Conservation (phyloP, 2,797 vertebrate species). For the Clarias fuscus region DNA sequence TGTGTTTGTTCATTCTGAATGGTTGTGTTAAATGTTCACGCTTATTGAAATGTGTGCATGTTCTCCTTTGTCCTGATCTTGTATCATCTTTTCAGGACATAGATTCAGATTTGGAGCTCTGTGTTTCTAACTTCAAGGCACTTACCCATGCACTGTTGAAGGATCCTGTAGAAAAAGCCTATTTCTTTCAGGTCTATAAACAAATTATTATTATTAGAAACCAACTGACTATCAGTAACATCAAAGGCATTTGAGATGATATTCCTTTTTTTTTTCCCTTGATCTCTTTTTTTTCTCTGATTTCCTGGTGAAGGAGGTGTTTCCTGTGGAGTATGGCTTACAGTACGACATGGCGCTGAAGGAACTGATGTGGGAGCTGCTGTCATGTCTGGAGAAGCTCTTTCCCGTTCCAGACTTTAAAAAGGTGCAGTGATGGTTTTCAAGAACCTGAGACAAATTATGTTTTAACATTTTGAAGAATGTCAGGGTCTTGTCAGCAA, state of each 20-base stretch:
- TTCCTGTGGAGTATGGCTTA: constrained; percentile 80
- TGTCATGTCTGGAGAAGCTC: constrained; percentile 66
- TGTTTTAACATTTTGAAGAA: not conserved
- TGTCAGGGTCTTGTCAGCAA: not conserved
- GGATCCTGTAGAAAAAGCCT: constrained; percentile 72
- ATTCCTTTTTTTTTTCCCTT: not conserved
- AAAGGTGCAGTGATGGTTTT: constrained; percentile 68
- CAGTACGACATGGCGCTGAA: constrained; percentile 75
- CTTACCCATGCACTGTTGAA: constrained; percentile 77
- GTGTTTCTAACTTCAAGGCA: constrained; percentile 76
- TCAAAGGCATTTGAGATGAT: not conserved
- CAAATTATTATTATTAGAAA: not conserved
- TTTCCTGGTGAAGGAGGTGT: constrained; percentile 71
- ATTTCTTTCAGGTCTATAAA: constrained; percentile 74
- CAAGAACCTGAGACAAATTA: not conserved
- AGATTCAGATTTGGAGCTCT: constrained; percentile 70
- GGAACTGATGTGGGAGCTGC: constrained; percentile 78
- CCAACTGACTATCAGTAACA: not conserved
- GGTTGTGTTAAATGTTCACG: not conserved
- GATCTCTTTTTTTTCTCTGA: not conserved
- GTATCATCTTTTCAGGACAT: constrained; percentile 57
- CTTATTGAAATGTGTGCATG: not conserved
- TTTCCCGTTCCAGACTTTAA: constrained; percentile 62
- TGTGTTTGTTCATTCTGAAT: not conserved
- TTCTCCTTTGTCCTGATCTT: not conserved